Base-by-base conservation (phyloP, 64 coral and sea anemone species). In the Porites lutea region DNA sequence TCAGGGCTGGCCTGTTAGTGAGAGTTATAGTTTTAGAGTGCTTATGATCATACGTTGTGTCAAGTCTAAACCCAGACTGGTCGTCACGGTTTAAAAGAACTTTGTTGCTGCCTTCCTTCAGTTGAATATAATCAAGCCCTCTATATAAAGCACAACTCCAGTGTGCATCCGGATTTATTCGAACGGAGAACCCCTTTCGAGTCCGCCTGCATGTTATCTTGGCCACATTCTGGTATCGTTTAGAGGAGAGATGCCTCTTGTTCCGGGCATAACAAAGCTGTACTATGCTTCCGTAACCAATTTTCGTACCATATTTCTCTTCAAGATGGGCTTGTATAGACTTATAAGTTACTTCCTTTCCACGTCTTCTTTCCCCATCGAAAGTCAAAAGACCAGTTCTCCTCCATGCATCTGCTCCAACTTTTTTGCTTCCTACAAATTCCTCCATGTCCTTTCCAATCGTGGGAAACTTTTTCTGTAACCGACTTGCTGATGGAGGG, bases 391-490 rank as follows among this genome's bases (percentile, higher is more conserved):
- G 63, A 8, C 77, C 77, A 12, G 78, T 94, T 45, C 92, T 71
- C 77, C 92, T 15, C 87, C 92, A 89, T 7, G 51, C 22, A 52
- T 83, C 71, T 12, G 86, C 59, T 2, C 79, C 86, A 19, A 92
- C 89, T 45, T 63, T 92, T 48, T 85, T 72, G 11, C 13, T 47
- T 59, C 71, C 37, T 1, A 92, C 94, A 92, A 83, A 96, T 4
- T 82, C 94, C 79, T 92, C 94, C 2, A 95, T 91, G 13, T 89
- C 83, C 10, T 87, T 88, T 18, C 92, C 92, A 88, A 88, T 93
- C 11, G 52, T 80, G 15, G 83, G 83, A 19, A 61, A 45, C 71
- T 88, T 47, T 71, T 68, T 66, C 68, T 79, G 68, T 21, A 66
- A 27, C 16, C n/a, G 44, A 52, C 72, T 53, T 52, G 50, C 19